Base-by-base conservation (phyloP, 2,113 vertebrate genomes). In the Salminus brasiliensis region DNA sequence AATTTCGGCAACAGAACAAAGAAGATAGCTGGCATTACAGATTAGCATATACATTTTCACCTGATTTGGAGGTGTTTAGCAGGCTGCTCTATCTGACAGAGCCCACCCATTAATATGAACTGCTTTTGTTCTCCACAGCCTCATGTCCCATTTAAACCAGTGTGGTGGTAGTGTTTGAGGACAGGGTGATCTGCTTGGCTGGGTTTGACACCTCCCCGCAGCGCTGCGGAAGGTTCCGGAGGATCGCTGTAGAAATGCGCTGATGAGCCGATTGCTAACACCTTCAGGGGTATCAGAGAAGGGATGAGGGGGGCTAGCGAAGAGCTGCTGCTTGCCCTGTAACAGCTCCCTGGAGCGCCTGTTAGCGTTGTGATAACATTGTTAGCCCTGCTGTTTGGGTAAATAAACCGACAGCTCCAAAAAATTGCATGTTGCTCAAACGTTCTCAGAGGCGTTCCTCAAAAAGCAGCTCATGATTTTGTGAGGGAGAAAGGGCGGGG, bases 241-340 rank as follows among this genome's bases (percentile, higher is more conserved):
- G 70, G 72, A 76, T 76, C 43, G 43, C 52, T 7, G 72, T 39
- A 68, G 72, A 86, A 86, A 86, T 79, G 78, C 79, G 71, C 77
- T 69, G 67, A 84, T 83, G 83, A 81, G 75, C 78, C 73, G 68
- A 85, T 83, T 76, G 67, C 74, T 74, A 78, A 76, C 71, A 63
- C 78, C 73, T 74, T 74, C 60, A 72, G 76, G 72, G 55, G 74
- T 70, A 70, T 74, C 69, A 67, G 52, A 57, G 78, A 49, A 45
- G 57, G 21, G 55, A 74, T 52, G 27, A 68, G 72, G 39, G 57
- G 68, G 73, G 34, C 53, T 39, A 29, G 72, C 34, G 23, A 39
- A 69, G 66, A 39, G 68, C 41, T 25, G 73, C 27, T 11, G 53
- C 59, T 57, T 60, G 18, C 62, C 77, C 52, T 72, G 63, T 76